phyloP scores from a whole-genome alignment of 2,113 vertebrate genomes.

The Heterocephalus glaber region DNA sequence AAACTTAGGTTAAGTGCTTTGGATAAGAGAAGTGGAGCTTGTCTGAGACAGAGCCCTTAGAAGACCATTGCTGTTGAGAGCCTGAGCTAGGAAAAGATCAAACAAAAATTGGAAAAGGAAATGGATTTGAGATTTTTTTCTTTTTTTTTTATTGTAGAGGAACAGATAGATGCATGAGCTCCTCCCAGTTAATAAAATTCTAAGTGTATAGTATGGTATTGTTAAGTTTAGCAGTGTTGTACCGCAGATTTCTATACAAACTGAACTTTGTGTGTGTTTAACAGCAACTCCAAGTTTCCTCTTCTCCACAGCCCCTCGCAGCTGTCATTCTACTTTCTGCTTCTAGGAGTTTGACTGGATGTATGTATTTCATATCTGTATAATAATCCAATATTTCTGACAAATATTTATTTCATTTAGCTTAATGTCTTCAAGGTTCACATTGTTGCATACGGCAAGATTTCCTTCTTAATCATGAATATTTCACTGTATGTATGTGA shows the following conservation, averaged over 20 bases:
- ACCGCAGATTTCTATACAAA: not conserved
- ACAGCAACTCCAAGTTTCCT: not conserved
- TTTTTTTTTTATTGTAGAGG: not conserved
- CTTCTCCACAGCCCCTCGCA: not conserved
- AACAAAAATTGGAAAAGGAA: not conserved
- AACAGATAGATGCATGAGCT: not conserved
- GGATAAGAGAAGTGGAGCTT: not conserved
- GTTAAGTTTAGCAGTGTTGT: not conserved
- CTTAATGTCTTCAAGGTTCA: not conserved
- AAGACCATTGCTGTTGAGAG: not conserved
- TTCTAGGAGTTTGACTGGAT: not conserved
- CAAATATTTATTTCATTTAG: not conserved
- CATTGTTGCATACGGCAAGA: not conserved
- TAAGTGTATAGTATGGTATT: not conserved
- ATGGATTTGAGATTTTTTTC: not conserved
- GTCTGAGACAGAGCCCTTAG: not conserved
- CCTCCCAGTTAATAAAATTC: not conserved
- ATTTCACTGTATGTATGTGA: not conserved
- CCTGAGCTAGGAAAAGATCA: not conserved
- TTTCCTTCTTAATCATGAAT: not conserved
- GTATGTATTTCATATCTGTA: not conserved
- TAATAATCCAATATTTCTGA: not conserved
- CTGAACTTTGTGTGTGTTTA: not conserved
- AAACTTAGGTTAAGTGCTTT: not conserved
- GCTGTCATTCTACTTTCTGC: too few relatives aligned